Percentiles rank a stretch among this genome's conserved stretches.
These are phyloP conservation scores for Amphiprion clarkii DNA, from an alignment of 2,797 vertebrate genomes.

Conservation along the genomic window DNA sequence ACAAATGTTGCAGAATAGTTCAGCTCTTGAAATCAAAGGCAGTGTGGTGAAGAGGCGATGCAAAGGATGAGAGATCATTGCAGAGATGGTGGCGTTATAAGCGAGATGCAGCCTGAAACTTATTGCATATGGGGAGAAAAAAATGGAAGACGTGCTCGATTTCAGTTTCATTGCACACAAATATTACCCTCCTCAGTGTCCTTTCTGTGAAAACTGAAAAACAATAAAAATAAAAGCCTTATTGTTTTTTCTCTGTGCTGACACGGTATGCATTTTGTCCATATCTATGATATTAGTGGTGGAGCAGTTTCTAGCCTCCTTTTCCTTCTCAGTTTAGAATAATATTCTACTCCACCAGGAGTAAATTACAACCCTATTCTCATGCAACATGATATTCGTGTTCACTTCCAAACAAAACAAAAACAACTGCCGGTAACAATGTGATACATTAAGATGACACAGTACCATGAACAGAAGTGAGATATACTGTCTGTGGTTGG, in stretches of 20 bases:
- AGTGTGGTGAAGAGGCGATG: slow-evolving; percentile 74
- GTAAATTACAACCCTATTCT: slow-evolving; percentile 23
- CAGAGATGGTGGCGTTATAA: slow-evolving; percentile 69
- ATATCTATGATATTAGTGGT: slow-evolving; percentile 35
- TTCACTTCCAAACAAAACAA: slow-evolving; percentile 37
- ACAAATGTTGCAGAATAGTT: slow-evolving; percentile 91
- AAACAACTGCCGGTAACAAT: slow-evolving; percentile 12
- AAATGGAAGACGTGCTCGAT: slow-evolving; percentile 48
- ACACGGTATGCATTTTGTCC: slow-evolving; percentile 45
- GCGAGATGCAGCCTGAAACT: slow-evolving; percentile 62
- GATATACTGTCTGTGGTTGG: slow-evolving; percentile 7
- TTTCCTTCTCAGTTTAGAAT: slow-evolving; percentile 24
- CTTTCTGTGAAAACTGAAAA: slow-evolving; percentile 38
- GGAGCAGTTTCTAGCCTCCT: not conserved
- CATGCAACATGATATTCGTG: slow-evolving; percentile 24
- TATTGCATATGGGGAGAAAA: slow-evolving; percentile 57
- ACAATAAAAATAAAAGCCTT: slow-evolving; percentile 43
- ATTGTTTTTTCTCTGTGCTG: slow-evolving; percentile 56
- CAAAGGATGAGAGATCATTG: slow-evolving; percentile 75
- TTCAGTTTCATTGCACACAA: slow-evolving; percentile 60
- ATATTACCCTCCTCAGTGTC: slow-evolving; percentile 38
- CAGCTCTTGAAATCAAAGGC: slow-evolving; percentile 88
- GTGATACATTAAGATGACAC: slow-evolving; percentile 24
- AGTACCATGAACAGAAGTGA: slow-evolving; percentile 12
- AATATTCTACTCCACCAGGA: slow-evolving; percentile 24